Percentiles rank a stretch among this genome's conserved stretches.
Evolutionary conservation across 1,140 invertebrate species (phyloP).

Genomic region (Apocrypta bakeri): DNA sequence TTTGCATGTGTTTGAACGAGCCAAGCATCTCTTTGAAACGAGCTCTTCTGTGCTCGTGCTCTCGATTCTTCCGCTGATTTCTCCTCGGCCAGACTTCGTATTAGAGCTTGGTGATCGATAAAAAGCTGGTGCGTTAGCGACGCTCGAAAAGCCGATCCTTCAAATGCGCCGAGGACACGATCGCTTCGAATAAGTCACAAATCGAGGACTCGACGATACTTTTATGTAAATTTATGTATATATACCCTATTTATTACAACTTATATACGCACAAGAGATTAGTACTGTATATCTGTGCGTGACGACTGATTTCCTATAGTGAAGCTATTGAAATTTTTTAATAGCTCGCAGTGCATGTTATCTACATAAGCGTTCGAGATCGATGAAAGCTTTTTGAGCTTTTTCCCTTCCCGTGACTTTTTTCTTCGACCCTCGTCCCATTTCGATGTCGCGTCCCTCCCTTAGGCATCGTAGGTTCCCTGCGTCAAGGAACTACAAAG

Average conservation of each 20-base stretch:
- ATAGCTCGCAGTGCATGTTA: background rate
- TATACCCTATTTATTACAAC: background rate
- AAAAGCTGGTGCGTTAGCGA: background rate
- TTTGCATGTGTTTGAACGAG: background rate
- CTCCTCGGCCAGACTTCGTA: background rate
- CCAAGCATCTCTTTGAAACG: background rate
- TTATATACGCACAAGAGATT: no score
- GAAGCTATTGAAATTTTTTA: background rate
- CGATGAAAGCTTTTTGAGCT: background rate
- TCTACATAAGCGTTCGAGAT: background rate
- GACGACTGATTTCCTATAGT: background rate
- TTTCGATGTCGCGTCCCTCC: background rate
- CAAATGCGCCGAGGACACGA: background rate
- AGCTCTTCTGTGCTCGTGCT: background rate
- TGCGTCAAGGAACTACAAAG: background rate
- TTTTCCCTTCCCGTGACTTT: background rate
- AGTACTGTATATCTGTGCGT: background rate
- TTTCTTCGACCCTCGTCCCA: background rate
- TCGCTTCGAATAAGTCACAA: no score
- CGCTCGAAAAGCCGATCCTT: background rate
- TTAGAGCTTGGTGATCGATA: background rate
- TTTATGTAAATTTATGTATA: background rate
- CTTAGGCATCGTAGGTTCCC: background rate
- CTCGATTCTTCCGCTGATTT: background rate
- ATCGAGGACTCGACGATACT: background rate